Base-by-base conservation (phyloP, 2,888 invertebrate species). In the Coremacera marginata region DNA sequence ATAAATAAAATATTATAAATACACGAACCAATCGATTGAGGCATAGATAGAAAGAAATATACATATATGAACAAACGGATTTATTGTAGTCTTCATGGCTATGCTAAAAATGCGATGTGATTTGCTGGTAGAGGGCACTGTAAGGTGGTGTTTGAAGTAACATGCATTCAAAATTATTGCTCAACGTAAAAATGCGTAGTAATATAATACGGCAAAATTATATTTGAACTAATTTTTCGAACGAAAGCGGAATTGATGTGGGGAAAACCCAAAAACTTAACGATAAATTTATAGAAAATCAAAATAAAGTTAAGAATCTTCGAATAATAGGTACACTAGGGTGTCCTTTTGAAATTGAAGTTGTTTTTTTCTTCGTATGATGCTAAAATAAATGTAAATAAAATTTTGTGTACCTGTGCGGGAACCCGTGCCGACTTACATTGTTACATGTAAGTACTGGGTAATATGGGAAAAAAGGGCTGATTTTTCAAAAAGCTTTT, bases 81-180 rank as follows among this genome's bases (percentile, higher is more conserved):
- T 74, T 74, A 55, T 70, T 31, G 19, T 22, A 70, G 70, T 51
- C 55, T 31, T 52, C 51, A 31, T 19, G 70, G 68, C 68, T 68
- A 51, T 51, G 49, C 51, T 25, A 51, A 25, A 68, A 19, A n/a
- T 27, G 16, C 8, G 63, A n/a, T 27, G 27, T 1, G 2, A 4
- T 67, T 3, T 8, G n/a, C 8, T n/a, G 16, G n/a, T 34, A 52
- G 55, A 70, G 70, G 55, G 31, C 70, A 31, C 70, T 70, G 34
- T 27, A n/a, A 19, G 44, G 44, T 44, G 44, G 44, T 11, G 11
- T 44, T 11, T 7, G 44, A 1, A 44, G 11, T 44, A 44, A 44
- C 7, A 11, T 51, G 27, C 68, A 49, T 11, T 68, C 16, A 49
- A 27, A 68, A 68, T 68, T 51, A 68, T 68, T 68, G 51, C 22